Base-by-base conservation (phyloP, 1,140 invertebrate genomes). In the Zeugodacus cucurbitae region DNA sequence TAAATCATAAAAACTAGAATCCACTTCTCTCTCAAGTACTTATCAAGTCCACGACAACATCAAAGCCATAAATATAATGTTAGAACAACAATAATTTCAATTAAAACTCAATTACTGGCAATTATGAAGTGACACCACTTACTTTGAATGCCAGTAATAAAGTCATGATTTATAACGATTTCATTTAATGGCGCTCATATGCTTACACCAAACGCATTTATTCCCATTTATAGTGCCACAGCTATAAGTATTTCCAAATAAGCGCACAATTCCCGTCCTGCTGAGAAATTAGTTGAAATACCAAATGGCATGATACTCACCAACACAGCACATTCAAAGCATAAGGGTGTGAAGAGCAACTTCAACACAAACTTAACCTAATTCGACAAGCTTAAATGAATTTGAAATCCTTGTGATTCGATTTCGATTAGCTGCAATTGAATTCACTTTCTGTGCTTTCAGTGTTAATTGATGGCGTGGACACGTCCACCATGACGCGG, bases 401-500 rank as follows among this genome's bases (percentile, higher is more conserved):
- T 82, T 74, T 44, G 2, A 37, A 48, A 41, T 82, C 74, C 8
- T 82, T 41, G 44, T 54, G 41, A 82, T 82, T 82, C 34, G 41
- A 48, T 82, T 82, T 82, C 74, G 74, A 48, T 82, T 82, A 82
- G 74, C 41, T 82, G 22, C 74, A 82, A 82, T 82, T 82, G 22
- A 82, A 14, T 82, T 82, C 74, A 54, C 74, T 86, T 86, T 57
- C 70, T 82, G 14, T 48, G 37, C 57, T 82, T 34, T 64, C 94
- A 89, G 95, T 95, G 37, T 94, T 98, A 34, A 97, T 99, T 88
- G 98, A 98, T 96, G 98, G 98, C 62, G 96, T 98, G 11, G 96
- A 98, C 59, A 98, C 98, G 32, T 96, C 97, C 22, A 97, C 98
- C 93, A 99, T 99, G 98, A 96, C 96, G 29, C 95, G 98, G 91